A percentile compares a stretch with the other conserved stretches of the same genome.
These are phyloP conservation scores for Lasioglossum pauxillum DNA, from an alignment of 2,888 invertebrate species.

Conservation along the genomic window DNA sequence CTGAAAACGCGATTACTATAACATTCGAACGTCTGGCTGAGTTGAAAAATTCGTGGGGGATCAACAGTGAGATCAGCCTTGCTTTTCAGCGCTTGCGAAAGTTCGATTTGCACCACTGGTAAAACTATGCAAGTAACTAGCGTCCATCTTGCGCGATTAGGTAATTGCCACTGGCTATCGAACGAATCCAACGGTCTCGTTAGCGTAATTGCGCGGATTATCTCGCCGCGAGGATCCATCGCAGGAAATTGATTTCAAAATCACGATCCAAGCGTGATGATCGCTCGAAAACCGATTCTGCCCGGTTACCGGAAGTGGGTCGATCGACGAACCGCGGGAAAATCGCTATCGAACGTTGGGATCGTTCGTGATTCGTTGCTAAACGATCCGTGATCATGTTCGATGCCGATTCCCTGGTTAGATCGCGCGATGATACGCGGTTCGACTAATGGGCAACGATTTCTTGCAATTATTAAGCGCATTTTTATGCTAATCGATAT, in stretches of 20 bases:
- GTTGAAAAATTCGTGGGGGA: neutral
- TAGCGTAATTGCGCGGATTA: constrained; percentile 38
- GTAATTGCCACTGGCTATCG: constrained; percentile 22
- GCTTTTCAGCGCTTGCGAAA: constrained; percentile 27
- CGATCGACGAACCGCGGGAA: neutral
- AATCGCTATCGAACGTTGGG: neutral
- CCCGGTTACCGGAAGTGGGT: neutral
- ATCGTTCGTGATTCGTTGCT: neutral
- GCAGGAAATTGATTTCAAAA: constrained; percentile 25
- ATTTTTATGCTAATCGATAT: constrained; percentile 4
- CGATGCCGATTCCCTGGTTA: neutral
- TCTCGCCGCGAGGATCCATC: neutral
- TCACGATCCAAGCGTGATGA: neutral
- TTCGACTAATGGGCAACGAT: neutral
- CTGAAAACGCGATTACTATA: constrained; percentile 4
- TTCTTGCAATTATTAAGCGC: neutral
- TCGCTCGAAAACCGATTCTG: neutral
- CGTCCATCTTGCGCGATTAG: neutral
- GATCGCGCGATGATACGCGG: neutral
- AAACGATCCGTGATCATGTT: neutral
- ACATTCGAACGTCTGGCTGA: neutral
- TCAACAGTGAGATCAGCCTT: neutral
- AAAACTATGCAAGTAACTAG: constrained; percentile 12
- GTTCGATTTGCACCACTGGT: constrained; percentile 7
- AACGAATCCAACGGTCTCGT: constrained; percentile 29